Percentiles rank a stretch among this genome's conserved stretches.
Conservation (phyloP, 2,113 vertebrate species). For the Nycticebus coucang region DNA sequence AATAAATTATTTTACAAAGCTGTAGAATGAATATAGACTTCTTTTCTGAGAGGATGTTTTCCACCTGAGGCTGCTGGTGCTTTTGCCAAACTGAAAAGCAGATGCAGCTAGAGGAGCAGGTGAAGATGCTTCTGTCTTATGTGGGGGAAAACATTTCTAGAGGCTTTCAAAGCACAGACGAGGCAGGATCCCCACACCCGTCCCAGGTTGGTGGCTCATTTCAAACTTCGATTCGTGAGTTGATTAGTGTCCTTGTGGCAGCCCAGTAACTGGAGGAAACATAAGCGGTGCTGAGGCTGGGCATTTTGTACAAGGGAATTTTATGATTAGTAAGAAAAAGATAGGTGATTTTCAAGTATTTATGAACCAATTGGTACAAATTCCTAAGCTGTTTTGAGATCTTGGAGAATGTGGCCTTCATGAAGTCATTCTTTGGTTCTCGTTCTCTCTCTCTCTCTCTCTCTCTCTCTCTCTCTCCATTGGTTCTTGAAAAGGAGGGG, state of each 20-base stretch:
- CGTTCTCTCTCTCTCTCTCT: neutral
- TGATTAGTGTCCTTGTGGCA: neutral
- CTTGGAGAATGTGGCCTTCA: slow-evolving; percentile 16
- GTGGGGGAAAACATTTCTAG: neutral
- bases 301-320: neutral
- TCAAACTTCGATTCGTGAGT: neutral
- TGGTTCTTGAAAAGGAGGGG: slow-evolving; percentile 35
- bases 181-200: neutral
- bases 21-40: neutral
- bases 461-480: neutral
- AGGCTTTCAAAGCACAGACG: neutral
- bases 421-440: neutral
- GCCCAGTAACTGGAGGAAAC: neutral
- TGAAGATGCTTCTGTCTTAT: neutral
- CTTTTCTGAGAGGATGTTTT: neutral
- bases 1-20: neutral
- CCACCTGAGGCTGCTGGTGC: neutral
- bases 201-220: neutral
- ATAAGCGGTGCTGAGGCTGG: neutral
- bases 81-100: neutral
- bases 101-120: neutral
- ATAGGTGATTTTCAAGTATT: slow-evolving; percentile 33
- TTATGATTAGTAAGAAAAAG: slow-evolving; percentile 52
- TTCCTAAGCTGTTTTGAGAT: slow-evolving; percentile 28
- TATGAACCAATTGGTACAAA: slow-evolving; percentile 10